Conservation (phyloP, 53 echinoderm and acorn worm species). For the Echinarachnius parma region DNA sequence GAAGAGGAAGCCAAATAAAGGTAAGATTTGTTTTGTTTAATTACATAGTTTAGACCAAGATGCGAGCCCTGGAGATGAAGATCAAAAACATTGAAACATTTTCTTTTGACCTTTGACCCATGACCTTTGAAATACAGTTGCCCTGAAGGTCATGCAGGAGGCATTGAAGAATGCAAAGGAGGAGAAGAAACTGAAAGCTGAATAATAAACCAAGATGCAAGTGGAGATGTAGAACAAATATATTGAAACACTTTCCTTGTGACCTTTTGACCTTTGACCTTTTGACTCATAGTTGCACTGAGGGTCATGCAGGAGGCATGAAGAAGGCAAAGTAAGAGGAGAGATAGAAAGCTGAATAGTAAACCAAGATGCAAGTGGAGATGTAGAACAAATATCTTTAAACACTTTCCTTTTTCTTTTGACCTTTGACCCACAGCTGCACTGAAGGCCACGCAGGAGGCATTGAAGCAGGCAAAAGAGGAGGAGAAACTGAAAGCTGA, state of each 20-base stretch:
- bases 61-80: too few species aligned
- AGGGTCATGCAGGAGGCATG: conserved; percentile 89
- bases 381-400: too few species aligned
- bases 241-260: background rate
- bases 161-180: conserved; percentile 85
- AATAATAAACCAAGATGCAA: conserved; percentile 69
- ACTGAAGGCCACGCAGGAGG: conserved; percentile 79
- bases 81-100: too few species aligned
- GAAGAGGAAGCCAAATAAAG: conserved; percentile 86
- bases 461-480: conserved; percentile 68
- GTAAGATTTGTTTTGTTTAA: conserved; percentile 30
- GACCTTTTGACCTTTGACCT: background rate
- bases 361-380: conserved; percentile 53
- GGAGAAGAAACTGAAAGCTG: conserved; percentile 57
- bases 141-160: conserved; percentile 90
- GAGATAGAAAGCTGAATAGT: conserved; percentile 66
- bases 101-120: too few species aligned
- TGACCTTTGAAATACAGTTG: too few species aligned
- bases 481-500: conserved; percentile 68
- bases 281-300: conserved; percentile 42
- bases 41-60: conserved; percentile 56
- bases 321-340: conserved; percentile 88
- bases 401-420: too few species aligned
- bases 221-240: conserved; percentile 20
- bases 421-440: conserved; percentile 33